Conservation (phyloP, 1,140 invertebrate genomes). For the Thaumetopoea pityocampa region DNA sequence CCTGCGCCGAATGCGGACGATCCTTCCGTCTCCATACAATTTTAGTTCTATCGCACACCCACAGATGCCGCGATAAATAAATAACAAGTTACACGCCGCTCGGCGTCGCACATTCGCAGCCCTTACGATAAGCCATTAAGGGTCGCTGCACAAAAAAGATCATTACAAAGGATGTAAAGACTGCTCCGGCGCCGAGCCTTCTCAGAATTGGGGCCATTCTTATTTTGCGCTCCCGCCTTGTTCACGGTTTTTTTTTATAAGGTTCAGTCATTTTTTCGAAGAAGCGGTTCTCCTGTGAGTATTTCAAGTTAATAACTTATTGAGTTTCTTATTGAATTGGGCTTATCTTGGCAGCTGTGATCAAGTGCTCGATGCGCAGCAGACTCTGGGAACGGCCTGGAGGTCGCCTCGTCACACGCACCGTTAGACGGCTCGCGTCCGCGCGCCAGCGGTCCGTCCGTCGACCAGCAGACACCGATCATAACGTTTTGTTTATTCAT, state of each 20-base stretch:
- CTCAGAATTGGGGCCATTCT: conserved; percentile 70
- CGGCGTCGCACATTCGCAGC: conserved; percentile 42
- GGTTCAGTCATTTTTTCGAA: conserved; percentile 63
- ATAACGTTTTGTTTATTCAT: no score
- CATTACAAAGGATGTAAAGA: conserved; percentile 73
- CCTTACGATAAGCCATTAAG: conserved; percentile 68
- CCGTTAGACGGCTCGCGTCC: conserved; percentile 19
- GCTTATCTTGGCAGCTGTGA: conserved; percentile 59
- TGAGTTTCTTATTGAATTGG: conserved; percentile 62
- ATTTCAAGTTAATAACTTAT: conserved; percentile 70
- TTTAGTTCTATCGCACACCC: no score
- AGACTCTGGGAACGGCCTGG: conserved; percentile 24
- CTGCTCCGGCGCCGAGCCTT: conserved; percentile 71
- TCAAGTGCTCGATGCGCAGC: conserved; percentile 51
- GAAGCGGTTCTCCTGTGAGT: conserved; percentile 66
- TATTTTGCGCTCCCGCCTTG: conserved; percentile 72
- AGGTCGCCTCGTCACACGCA: conserved; percentile 14
- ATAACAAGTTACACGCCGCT: conserved; percentile 22
- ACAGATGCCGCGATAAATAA: no score
- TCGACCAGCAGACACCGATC: conserved; percentile 40
- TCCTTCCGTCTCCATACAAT: conserved; percentile 32
- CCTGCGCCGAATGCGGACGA: conserved; percentile 8
- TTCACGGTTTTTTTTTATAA: conserved; percentile 65
- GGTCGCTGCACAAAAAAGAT: conserved; percentile 67
- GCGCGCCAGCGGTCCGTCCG: conserved; percentile 21